Conservation (phyloP, 2,888 invertebrate genomes). For the Microplitis deprimator region DNA sequence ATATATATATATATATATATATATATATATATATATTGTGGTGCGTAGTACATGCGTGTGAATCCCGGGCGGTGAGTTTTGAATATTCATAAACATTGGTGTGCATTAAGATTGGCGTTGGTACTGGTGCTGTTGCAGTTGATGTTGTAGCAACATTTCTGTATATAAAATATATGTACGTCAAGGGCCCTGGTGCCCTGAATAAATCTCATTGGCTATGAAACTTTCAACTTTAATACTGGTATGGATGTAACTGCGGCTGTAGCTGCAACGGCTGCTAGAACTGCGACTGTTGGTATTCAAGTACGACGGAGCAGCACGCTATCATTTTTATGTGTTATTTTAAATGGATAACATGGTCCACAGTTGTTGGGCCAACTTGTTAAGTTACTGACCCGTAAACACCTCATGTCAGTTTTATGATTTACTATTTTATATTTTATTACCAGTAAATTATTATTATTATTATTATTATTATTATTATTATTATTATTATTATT, state of each 20-base stretch:
- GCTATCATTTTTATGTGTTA: constrained; percentile 48
- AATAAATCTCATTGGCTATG: constrained; percentile 42
- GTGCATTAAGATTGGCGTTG: constrained; percentile 17
- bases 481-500: no score
- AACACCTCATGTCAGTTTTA: constrained; percentile 10
- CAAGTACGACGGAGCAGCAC: constrained; percentile 50
- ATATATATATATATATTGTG: neutral
- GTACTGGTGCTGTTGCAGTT: constrained; percentile 15
- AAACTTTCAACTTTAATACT: constrained; percentile 15
- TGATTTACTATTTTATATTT: constrained; percentile 42
- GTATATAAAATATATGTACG: constrained; percentile 33
- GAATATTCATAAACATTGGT: constrained; percentile 51
- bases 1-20: constrained; percentile 9
- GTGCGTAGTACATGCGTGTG: constrained; percentile 43
- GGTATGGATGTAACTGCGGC: neutral
- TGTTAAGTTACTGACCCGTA: constrained; percentile 38
- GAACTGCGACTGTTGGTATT: constrained; percentile 42
- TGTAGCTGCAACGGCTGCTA: neutral
- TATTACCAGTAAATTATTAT: constrained; percentile 1
- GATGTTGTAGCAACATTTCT: constrained; percentile 33
- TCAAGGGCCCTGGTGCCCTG: constrained; percentile 40
- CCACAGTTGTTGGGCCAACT: constrained; percentile 35
- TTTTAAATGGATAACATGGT: constrained; percentile 31
- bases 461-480: neutral
- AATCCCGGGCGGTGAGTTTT: constrained; percentile 40